A percentile compares a stretch with the other conserved stretches of the same genome.
Evolutionary conservation across 2,888 invertebrate genomes (phyloP).

Genomic region (Drosophila basisetae): DNA sequence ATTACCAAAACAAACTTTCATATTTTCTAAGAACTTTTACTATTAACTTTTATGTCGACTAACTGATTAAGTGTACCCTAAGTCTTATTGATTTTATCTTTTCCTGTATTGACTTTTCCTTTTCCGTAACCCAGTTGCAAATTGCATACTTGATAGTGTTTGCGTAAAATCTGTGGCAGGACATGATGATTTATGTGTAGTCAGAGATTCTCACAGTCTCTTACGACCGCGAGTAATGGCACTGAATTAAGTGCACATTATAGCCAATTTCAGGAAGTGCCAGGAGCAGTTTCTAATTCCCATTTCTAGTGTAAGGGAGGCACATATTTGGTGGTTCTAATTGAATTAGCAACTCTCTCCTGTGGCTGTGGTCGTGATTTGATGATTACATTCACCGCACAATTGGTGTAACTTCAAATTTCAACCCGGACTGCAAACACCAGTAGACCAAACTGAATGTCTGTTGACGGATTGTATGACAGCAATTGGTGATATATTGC

Average conservation of each 20-base stretch:
- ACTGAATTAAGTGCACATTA: constrained; percentile 72
- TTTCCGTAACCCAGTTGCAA: not conserved
- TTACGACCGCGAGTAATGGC: constrained; percentile 11
- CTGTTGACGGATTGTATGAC: constrained; percentile 14
- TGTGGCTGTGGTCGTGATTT: constrained; percentile 44
- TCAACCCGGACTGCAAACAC: not conserved
- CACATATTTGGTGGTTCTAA: constrained; percentile 64
- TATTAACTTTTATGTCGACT: not conserved
- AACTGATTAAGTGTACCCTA: not conserved
- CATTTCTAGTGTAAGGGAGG: constrained; percentile 26
- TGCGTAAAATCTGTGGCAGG: constrained; percentile 12
- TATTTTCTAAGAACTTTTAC: not conserved
- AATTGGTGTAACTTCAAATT: not conserved
- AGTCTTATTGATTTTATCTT: not conserved
- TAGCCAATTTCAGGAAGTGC: constrained; percentile 67
- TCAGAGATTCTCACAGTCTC: constrained; percentile 21
- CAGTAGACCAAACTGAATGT: not conserved
- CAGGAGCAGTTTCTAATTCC: constrained; percentile 40
- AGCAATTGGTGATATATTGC: constrained; percentile 1
- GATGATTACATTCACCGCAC: constrained; percentile 52
- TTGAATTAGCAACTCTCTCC: constrained; percentile 62
- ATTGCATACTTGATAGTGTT: constrained; percentile 38
- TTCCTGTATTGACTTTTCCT: not conserved
- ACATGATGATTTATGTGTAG: constrained; percentile 26
- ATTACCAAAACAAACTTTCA: not conserved